Evolutionary conservation across 30 jellyfish, hydroid and myxozoan genomes (phyloP).

Genomic region (Phacellophora camtschatica): DNA sequence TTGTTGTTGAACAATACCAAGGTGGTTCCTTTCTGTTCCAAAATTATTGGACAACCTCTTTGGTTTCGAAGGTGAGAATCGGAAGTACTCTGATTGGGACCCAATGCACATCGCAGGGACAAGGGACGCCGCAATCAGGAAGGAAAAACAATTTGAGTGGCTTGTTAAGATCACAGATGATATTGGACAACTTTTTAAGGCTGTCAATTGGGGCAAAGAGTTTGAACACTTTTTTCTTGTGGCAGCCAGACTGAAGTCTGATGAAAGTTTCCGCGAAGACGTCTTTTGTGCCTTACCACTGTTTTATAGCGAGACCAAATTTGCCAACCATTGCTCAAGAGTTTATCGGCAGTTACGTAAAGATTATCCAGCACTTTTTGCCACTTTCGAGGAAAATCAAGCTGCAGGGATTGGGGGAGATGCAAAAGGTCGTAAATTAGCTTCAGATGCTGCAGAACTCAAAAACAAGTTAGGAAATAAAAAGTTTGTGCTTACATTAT

Average conservation of each 20-base stretch:
- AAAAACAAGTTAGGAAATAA: neutral
- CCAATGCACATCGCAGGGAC: neutral
- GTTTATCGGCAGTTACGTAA: neutral
- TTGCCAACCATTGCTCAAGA: neutral
- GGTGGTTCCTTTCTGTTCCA: neutral
- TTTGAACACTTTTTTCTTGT: neutral
- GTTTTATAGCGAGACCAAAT: neutral
- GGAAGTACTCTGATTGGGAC: neutral
- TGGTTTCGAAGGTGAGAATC: neutral
- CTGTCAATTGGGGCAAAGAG: neutral
- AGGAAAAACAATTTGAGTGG: neutral
- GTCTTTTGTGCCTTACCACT: neutral
- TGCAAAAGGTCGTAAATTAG: neutral
- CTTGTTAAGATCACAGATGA: neutral
- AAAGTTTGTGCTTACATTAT: neutral
- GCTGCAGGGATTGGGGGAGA: neutral
- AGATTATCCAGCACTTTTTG: neutral
- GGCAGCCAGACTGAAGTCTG: neutral
- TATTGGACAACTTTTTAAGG: neutral
- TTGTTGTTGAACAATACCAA: neutral
- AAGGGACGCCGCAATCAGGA: neutral
- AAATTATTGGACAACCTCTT: neutral
- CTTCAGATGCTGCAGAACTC: neutral
- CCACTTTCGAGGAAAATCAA: conserved; percentile 7
- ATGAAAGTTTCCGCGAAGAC: neutral